phyloP scores from a whole-genome alignment of 1,140 invertebrate species.

The Zaprionus ghesquierei region DNA sequence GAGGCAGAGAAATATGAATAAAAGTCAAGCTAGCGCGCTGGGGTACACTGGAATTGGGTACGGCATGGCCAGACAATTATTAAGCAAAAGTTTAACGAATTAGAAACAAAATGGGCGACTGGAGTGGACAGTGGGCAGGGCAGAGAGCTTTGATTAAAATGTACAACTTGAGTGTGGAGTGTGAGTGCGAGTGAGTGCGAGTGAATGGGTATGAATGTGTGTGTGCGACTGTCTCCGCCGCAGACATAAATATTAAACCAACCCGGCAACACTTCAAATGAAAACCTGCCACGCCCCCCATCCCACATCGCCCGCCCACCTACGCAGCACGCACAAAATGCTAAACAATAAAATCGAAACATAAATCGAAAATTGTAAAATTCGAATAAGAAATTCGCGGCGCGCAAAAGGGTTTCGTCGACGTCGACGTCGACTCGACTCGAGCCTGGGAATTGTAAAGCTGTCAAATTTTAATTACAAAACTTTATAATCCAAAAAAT shows the following conservation, averaged over 20 bases:
- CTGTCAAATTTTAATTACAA: conserved; percentile 82
- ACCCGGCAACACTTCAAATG: conserved; percentile 11
- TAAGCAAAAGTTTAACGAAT: conserved; percentile 80
- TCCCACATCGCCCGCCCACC: neutral
- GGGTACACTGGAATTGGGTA: conserved; percentile 26
- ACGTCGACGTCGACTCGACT: neutral
- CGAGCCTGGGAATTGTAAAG: conserved; percentile 76
- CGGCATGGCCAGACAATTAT: conserved; percentile 70
- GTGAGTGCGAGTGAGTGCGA: neutral
- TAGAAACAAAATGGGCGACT: conserved; percentile 63
- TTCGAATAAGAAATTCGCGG: conserved; percentile 63
- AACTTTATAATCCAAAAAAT: conserved; percentile 81
- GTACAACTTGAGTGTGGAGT: conserved; percentile 20
- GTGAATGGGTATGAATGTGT: neutral
- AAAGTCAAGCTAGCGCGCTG: conserved; percentile 59
- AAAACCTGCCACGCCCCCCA: neutral
- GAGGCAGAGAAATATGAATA: conserved; percentile 56
- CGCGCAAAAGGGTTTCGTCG: conserved; percentile 30
- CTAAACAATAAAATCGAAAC: conserved; percentile 77
- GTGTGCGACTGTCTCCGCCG: conserved; percentile 3
- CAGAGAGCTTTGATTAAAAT: conserved; percentile 56
- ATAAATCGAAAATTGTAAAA: conserved; percentile 79
- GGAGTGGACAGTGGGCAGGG: conserved; percentile 11
- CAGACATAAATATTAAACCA: conserved; percentile 17
- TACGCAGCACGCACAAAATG: conserved; percentile 42